phyloP scores from a whole-genome alignment of 2,797 vertebrate genomes.

The Parotocinclus haroldoi region DNA sequence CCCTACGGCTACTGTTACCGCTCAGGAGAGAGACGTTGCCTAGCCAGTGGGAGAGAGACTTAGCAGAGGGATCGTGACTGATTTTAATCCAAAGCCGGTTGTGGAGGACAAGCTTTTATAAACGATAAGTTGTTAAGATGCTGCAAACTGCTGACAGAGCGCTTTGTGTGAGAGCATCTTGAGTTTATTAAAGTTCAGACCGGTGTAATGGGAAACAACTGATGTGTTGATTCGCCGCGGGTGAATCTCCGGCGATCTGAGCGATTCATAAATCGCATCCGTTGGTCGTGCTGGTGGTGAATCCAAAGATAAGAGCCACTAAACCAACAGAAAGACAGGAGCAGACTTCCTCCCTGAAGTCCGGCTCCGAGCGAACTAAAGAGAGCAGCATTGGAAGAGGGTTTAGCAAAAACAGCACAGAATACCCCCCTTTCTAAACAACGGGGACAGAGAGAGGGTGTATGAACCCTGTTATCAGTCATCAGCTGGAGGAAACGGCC shows the following conservation, averaged over 20 bases:
- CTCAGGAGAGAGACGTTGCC: neutral
- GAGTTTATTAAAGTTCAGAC: constrained; percentile 14
- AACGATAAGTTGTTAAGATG: neutral
- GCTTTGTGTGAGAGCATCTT: constrained; percentile 5
- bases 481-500: constrained; percentile 40
- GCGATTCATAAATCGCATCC: constrained; percentile 1
- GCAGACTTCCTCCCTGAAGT: constrained; percentile 5
- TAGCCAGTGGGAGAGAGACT: neutral
- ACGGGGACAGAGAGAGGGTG: constrained; percentile 2
- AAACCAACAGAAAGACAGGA: constrained; percentile 22
- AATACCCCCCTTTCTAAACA: constrained; percentile 21
- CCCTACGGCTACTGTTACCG: neutral
- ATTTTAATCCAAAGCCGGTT: neutral
- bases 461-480: constrained; percentile 40
- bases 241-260: neutral
- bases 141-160: neutral
- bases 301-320: constrained; percentile 8
- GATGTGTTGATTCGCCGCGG: constrained; percentile 12
- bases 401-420: constrained; percentile 30
- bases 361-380: neutral
- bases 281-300: neutral
- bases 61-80: neutral
- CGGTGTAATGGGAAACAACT: constrained; percentile 4
- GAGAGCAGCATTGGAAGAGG: constrained; percentile 20
- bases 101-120: neutral